Percentiles rank a stretch among this genome's conserved stretches.
Conservation (phyloP, 2,113 vertebrate genomes). For the Shinisaurus crocodilurus region DNA sequence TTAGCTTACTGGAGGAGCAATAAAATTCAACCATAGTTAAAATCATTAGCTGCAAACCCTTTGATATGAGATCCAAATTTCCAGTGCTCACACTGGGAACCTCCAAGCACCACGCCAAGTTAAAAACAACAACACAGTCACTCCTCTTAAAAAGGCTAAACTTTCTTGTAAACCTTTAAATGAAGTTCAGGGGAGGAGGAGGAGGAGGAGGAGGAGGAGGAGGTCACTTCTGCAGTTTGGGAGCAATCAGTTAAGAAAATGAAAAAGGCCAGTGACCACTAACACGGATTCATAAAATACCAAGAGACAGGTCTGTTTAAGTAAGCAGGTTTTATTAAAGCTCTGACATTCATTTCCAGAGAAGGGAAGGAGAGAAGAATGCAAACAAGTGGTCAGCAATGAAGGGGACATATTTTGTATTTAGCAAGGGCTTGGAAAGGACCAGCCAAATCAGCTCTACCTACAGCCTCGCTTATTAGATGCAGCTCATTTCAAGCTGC, state of each 20-base stretch:
- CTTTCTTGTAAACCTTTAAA: constrained; percentile 64
- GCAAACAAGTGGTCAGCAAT: neutral
- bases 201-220: neutral
- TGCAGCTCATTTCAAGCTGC: neutral
- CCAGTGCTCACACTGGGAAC: constrained; percentile 63
- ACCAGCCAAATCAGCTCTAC: neutral
- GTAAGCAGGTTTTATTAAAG: constrained; percentile 15
- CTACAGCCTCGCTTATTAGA: neutral
- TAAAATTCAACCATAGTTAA: constrained; percentile 84
- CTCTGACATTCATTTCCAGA: constrained; percentile 19
- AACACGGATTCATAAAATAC: constrained; percentile 41
- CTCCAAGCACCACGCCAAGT: constrained; percentile 65
- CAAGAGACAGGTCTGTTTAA: constrained; percentile 38
- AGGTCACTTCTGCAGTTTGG: neutral
- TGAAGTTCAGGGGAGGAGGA: constrained; percentile 30
- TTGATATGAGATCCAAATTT: constrained; percentile 82
- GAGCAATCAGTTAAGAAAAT: neutral
- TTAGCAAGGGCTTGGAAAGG: neutral
- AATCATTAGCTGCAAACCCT: constrained; percentile 84
- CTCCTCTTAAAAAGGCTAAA: constrained; percentile 55
- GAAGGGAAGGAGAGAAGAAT: neutral
- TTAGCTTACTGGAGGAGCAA: constrained; percentile 79
- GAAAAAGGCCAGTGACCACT: constrained; percentile 25
- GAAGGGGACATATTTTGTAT: neutral
- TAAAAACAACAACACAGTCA: constrained; percentile 40